Evolutionary conservation across 2,888 invertebrate genomes (phyloP).

Genomic region (Acanthosoma haemorrhoidale): DNA sequence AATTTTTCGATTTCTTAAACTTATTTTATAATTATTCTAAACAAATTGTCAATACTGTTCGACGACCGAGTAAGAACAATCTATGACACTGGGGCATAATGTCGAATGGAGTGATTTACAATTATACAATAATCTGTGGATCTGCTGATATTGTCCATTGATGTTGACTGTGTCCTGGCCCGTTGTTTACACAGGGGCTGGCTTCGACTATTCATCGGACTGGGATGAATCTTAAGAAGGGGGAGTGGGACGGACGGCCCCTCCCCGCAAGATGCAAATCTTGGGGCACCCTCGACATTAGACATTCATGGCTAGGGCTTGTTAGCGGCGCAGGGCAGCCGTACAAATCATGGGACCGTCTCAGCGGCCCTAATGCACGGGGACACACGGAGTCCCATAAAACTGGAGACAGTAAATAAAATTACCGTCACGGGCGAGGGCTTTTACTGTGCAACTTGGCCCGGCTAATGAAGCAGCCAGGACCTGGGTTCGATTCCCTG

Average conservation of each 20-base stretch:
- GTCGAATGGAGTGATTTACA: background rate
- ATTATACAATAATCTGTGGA: background rate
- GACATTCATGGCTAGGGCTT: constrained; percentile 23
- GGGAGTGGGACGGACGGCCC: background rate
- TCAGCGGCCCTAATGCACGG: background rate
- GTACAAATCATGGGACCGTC: background rate
- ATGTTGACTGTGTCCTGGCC: constrained; percentile 12
- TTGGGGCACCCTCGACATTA: constrained; percentile 10
- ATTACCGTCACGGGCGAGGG: background rate
- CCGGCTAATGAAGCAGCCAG: background rate
- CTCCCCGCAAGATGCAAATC: constrained; percentile 23
- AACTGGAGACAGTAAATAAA: constrained; percentile 1
- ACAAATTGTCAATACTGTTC: too few species aligned
- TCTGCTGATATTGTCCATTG: background rate
- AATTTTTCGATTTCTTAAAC: too few species aligned
- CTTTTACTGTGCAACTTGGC: background rate
- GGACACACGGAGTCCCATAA: background rate
- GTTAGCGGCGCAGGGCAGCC: background rate
- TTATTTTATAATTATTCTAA: too few species aligned
- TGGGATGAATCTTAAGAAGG: constrained; percentile 27
- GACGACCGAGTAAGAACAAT: too few species aligned
- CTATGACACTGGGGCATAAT: too few species aligned
- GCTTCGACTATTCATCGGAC: constrained; percentile 20
- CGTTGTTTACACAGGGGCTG: constrained; percentile 11
- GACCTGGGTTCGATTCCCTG: too few species aligned